Evolutionary conservation across 2,113 vertebrate genomes (phyloP), one percentile per base, ranked within the genome.

Genomic region (Apistogramma diplotaenia): DNA sequence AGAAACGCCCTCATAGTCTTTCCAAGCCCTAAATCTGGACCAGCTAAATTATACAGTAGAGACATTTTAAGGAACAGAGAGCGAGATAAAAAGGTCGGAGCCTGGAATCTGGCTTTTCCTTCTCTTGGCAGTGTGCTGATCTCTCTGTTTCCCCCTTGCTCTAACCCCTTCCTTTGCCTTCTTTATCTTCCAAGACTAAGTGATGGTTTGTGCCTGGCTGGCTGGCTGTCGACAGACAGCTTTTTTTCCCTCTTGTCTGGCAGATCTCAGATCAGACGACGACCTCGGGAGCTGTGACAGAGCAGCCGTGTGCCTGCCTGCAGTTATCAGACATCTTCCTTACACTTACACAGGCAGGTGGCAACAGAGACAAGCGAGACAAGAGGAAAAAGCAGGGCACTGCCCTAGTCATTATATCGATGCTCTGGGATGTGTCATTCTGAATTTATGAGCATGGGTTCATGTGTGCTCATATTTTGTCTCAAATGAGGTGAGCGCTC

Each of bases 31-130:
- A 92, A 93, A 93, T 93, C 87, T 80, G 81, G 83, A 85, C 74
- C 19, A 31, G 74, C 84, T 88, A 92, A 94, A 94, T 94, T 93
- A 94, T 81, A 94, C 70, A 92, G 92, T 31, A 86, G 86, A 84
- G 84, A 80, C 76, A 76, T 87, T 89, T 86, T 40, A 76, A 70
- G 78, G 74, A 91, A 85, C 70, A 81, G 56, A 82, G 58, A 43
- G 76, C 54, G 57, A 87, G 67, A 85, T 74, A 79, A 82, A 87
- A 78, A 62, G 71, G 77, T 25, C 74, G 29, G 74, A 72, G 85
- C 23, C 37, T 75, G 13, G 29, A 72, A 76, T 83, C 35, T 27
- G 75, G 77, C 31, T 61, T 85, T 82, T 80, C 75, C 57, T 65
- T 78, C 76, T 77, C 78, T 79, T 21, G 3, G n/a, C 70, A 60